phyloP scores from a whole-genome alignment of 2,888 invertebrate genomes.

The Dynastes tityus region DNA sequence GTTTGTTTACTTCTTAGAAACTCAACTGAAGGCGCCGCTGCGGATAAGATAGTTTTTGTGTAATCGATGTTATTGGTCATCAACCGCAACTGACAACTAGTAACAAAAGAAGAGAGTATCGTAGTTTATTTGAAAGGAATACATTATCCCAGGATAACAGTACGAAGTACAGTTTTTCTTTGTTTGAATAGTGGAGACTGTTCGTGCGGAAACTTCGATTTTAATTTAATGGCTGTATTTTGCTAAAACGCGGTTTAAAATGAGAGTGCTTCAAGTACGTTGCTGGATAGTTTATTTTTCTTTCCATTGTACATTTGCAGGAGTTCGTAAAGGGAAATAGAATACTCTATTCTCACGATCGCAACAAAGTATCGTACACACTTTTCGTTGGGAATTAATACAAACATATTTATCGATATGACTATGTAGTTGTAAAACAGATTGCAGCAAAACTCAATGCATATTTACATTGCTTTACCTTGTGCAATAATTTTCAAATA shows the following conservation, averaged over 20 bases:
- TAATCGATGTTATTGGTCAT: constrained; percentile 50
- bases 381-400: too few relatives aligned
- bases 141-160: constrained; percentile 1
- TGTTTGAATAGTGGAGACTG: neutral
- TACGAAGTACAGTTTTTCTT: neutral
- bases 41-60: constrained; percentile 47
- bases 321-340: too few relatives aligned
- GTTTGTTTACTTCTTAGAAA: constrained; percentile 49
- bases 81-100: constrained; percentile 42
- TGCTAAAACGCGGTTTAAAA: neutral
- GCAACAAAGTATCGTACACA: too few relatives aligned
- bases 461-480: too few relatives aligned
- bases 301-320: neutral
- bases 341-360: too few relatives aligned
- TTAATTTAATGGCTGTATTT: constrained; percentile 18
- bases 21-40: constrained; percentile 47
- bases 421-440: too few relatives aligned
- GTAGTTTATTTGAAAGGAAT: constrained; percentile 44
- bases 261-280: neutral
- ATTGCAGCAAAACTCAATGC: too few relatives aligned
- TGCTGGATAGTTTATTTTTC: neutral
- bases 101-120: constrained; percentile 34
- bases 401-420: too few relatives aligned
- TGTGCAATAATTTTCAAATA: too few relatives aligned
- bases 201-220: constrained; percentile 26